Percentiles rank a stretch among this genome's conserved stretches.
Evolutionary conservation across 1,140 invertebrate genomes (phyloP).

Genomic region (Eumeta japonica): DNA sequence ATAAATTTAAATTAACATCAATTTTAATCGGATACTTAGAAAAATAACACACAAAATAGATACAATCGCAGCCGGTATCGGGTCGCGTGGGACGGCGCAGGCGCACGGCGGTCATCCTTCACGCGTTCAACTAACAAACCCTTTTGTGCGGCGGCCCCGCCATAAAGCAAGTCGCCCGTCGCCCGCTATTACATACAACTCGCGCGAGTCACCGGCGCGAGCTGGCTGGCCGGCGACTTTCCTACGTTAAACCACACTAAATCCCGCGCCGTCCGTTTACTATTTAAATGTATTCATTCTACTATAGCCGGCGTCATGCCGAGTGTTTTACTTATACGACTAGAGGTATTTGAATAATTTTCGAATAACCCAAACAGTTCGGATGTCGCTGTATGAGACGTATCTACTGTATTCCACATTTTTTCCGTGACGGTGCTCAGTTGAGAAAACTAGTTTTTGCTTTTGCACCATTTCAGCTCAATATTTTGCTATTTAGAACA

Average conservation of each 20-base stretch:
- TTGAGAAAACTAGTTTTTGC: too few species aligned
- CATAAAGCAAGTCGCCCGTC: conserved; percentile 27
- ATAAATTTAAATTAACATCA: too few species aligned
- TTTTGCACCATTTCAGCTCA: too few species aligned
- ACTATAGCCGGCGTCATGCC: conserved; percentile 47
- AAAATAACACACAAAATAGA: too few species aligned
- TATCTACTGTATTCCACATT: too few species aligned
- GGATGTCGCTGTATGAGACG: too few species aligned
- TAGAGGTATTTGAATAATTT: conserved; percentile 38
- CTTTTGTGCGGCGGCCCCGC: conserved; percentile 40
- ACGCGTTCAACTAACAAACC: conserved; percentile 52
- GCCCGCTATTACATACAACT: conserved; percentile 35
- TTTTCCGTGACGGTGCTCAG: too few species aligned
- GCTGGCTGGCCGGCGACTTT: not conserved
- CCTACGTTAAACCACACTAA: conserved; percentile 46
- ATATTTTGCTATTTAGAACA: too few species aligned
- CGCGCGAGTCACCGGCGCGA: not conserved
- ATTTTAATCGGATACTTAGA: too few species aligned
- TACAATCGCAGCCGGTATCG: too few species aligned
- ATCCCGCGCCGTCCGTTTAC: conserved; percentile 44
- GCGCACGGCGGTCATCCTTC: conserved; percentile 27
- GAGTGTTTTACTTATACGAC: conserved; percentile 35
- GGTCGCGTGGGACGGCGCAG: too few species aligned
- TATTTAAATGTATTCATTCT: conserved; percentile 56
- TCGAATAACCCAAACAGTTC: conserved; percentile 22